Base-by-base conservation (phyloP, 2,113 vertebrate species). In the Bagarius yarrelli region DNA sequence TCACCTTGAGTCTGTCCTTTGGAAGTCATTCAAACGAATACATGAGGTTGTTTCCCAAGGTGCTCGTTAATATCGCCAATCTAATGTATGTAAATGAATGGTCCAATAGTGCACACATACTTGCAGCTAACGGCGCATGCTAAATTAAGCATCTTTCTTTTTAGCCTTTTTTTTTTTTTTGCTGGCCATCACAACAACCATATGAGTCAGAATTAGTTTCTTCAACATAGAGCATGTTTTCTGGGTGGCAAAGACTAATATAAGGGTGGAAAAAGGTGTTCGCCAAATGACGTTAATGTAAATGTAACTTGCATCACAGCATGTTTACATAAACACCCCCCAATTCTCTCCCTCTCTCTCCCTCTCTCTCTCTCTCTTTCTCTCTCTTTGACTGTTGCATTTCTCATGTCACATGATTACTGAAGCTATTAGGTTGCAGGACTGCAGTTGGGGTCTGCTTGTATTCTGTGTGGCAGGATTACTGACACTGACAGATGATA, bases 281-380 rank as follows among this genome's bases (percentile, higher is more conserved):
- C 6, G 6, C 36, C 36, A 40, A 40, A 40, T 40, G 6, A 4
- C 6, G 6, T 40, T 40, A 40, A 40, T 3, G 36, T 40, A 40
- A 40, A 40, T 40, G 36, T 40, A 6, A 40, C 36, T 40, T 67
- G 21, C 63, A 13, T 67, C 21, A 40, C 61, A 34, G 16, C 8
- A 21, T 64, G 16, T 4, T 34, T 21, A 34, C 16, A 61, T 61
- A 4, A 40, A 61, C 25, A 30, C 27, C 15, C 4, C 1, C 25
- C 12, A 27, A 57, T 4, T 44, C 69, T 82, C 81, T 4, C 23
- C 60, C 71, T 86, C 76, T 81, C 72, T 78, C 83, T 86, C 78
- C 85, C 83, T 13, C 52, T 55, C 36, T 50, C 60, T 18, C 14
- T 18, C 61, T 66, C 27, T 53, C 61, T 67, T 2, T 66, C 60